Percentiles rank a stretch among this genome's conserved stretches.
Evolutionary conservation across 2,113 vertebrate species (phyloP).

Genomic region (Phalacrocorax carbo): DNA sequence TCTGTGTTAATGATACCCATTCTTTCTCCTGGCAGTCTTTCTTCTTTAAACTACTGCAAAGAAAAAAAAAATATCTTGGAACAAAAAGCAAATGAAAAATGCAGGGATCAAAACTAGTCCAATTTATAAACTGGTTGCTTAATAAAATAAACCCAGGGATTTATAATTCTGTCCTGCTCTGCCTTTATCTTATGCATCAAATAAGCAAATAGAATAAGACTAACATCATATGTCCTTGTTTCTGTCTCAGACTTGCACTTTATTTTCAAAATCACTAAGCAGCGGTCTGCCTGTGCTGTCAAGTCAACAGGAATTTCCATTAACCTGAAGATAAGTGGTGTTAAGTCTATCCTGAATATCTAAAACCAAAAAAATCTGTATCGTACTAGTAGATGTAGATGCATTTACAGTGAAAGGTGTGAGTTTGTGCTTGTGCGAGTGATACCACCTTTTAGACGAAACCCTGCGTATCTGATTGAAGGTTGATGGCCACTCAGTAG

Average conservation of each 20-base stretch:
- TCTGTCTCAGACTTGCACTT: background rate
- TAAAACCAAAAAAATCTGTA: background rate
- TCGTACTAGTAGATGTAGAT: background rate
- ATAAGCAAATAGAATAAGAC: background rate
- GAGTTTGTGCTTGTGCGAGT: background rate
- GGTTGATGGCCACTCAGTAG: slow-evolving; percentile 45
- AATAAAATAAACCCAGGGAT: background rate
- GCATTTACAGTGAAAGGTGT: background rate
- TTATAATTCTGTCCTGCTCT: background rate
- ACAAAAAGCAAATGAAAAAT: background rate
- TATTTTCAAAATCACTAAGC: background rate
- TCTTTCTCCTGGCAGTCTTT: background rate
- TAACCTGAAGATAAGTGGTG: background rate
- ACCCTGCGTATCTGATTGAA: background rate
- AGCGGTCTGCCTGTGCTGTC: background rate
- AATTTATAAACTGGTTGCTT: background rate
- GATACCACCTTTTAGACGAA: background rate
- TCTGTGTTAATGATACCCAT: background rate
- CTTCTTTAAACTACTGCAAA: background rate
- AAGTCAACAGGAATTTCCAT: background rate
- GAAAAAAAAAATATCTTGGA: background rate
- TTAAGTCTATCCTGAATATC: background rate
- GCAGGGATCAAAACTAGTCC: background rate
- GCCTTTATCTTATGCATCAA: background rate
- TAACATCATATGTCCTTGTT: background rate